Conservation (phyloP, 2,113 vertebrate species). For the Rhynchopsitta pachyrhyncha region DNA sequence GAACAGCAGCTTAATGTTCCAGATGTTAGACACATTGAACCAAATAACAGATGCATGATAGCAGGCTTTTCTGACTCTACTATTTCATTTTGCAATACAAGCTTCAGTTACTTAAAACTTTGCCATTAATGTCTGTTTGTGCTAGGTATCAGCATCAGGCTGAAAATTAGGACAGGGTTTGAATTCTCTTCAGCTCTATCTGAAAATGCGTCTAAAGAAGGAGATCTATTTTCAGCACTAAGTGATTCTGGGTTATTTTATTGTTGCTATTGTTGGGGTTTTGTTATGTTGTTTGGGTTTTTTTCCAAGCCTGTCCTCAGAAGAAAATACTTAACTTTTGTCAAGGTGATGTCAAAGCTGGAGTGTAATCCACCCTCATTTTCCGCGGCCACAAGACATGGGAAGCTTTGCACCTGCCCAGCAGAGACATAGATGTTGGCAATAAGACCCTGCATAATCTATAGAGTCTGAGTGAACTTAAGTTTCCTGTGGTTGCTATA, state of each 20-base stretch:
- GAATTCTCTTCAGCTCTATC: background rate
- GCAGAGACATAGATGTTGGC: background rate
- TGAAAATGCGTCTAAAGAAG: background rate
- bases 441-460: background rate
- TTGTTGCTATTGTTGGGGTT: background rate
- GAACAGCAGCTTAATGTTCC: slow-evolving; percentile 33
- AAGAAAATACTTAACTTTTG: background rate
- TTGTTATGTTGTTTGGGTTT: background rate
- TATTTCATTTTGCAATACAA: background rate
- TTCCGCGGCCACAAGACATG: background rate
- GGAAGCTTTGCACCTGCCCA: background rate
- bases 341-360: background rate
- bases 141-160: background rate
- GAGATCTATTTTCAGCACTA: background rate
- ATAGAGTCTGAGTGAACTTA: background rate
- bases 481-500: background rate
- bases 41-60: slow-evolving; percentile 17
- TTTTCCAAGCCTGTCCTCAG: background rate
- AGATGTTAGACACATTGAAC: slow-evolving; percentile 54
- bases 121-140: background rate
- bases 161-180: background rate
- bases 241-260: background rate
- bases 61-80: background rate
- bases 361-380: background rate
- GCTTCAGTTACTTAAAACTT: background rate